Percentiles rank a stretch among this genome's conserved stretches.
Conservation (phyloP, 2,888 invertebrate genomes). For the Xanthia icteritia region DNA sequence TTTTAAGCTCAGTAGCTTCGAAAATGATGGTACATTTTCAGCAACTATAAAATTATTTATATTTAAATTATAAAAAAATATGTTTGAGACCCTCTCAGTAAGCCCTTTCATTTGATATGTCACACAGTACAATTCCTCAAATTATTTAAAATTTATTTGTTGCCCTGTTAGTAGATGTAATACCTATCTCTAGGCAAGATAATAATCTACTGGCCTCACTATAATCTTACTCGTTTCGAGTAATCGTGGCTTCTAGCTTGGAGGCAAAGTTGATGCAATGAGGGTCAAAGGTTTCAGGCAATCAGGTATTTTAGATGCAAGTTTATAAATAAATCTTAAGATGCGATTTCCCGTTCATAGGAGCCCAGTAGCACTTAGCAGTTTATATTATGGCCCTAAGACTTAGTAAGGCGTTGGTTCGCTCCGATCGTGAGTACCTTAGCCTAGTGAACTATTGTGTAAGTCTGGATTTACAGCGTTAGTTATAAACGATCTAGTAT, state of each 20-base stretch:
- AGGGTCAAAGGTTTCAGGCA: slow-evolving; percentile 44
- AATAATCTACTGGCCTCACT: not conserved
- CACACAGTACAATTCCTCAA: too few species aligned
- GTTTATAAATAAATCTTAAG: slow-evolving; percentile 48
- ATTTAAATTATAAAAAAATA: too few species aligned
- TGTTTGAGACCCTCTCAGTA: too few species aligned
- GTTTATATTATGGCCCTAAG: slow-evolving; percentile 13
- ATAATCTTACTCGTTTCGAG: not conserved
- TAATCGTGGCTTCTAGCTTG: not conserved
- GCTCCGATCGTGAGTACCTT: slow-evolving; percentile 9
- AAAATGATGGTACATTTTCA: too few species aligned
- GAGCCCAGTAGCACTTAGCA: not conserved
- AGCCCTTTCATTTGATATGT: too few species aligned
- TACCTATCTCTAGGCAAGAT: not conserved
- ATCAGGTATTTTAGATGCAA: slow-evolving; percentile 37
- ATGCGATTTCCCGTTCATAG: slow-evolving; percentile 13
- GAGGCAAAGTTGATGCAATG: slow-evolving; percentile 31
- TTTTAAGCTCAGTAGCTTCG: too few species aligned
- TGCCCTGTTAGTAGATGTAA: not conserved
- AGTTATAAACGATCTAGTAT: not conserved
- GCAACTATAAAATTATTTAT: too few species aligned
- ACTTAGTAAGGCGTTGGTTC: not conserved
- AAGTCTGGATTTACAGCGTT: slow-evolving; percentile 6
- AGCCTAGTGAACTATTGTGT: slow-evolving; percentile 42
- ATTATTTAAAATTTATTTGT: too few species aligned